These are phyloP conservation scores for Molossus molossus DNA, from an alignment of 2,797 vertebrate genomes.

Conservation along the genomic window DNA sequence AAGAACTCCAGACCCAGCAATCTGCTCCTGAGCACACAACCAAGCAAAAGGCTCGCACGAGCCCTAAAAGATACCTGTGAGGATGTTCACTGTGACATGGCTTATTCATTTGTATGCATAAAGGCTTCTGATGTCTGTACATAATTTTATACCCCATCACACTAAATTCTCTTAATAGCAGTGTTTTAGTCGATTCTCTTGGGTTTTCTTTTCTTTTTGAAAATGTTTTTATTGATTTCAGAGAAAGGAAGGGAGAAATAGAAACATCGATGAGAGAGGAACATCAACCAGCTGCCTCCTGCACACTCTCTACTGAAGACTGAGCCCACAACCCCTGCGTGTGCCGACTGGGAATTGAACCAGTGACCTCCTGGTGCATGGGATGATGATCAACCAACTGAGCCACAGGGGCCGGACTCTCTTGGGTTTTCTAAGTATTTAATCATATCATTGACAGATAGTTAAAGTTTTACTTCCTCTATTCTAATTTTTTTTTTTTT, in stretches of 20 bases:
- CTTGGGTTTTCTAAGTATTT: not conserved
- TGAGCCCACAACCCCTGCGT: too few relatives aligned
- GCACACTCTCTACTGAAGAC: too few relatives aligned
- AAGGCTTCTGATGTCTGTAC: not conserved
- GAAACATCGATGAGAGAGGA: too few relatives aligned
- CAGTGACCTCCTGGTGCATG: too few relatives aligned
- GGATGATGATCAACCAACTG: too few relatives aligned
- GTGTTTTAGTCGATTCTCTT: not conserved
- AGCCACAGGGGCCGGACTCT: not conserved
- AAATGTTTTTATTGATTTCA: too few relatives aligned
- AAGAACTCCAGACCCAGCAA: not conserved
- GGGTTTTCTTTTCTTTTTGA: not conserved
- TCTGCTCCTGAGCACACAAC: not conserved
- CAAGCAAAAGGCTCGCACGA: not conserved
- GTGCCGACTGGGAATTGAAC: too few relatives aligned
- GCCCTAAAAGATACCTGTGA: not conserved
- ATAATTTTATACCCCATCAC: not conserved
- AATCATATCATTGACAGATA: not conserved
- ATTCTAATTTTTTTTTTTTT: not conserved
- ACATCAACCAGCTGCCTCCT: too few relatives aligned
- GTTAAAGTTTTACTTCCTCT: not conserved
- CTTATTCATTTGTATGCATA: not conserved
- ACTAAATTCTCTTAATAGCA: not conserved
- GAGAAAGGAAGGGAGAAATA: too few relatives aligned
- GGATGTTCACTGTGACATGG: not conserved